phyloP scores from a whole-genome alignment of 2,797 vertebrate genomes.

The Scyliorhinus canicula region DNA sequence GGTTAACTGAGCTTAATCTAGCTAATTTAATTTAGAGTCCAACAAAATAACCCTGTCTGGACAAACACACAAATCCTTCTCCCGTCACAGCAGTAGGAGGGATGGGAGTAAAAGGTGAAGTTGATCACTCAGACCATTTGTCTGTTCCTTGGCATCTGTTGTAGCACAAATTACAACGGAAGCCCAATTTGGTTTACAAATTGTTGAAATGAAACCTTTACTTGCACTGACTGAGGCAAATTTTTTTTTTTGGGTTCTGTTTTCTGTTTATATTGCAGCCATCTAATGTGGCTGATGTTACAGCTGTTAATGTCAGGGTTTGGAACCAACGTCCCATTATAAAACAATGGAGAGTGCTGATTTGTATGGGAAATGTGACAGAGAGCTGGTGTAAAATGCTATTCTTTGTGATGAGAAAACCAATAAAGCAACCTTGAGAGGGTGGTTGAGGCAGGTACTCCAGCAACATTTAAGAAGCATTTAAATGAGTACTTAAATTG shows the following conservation, averaged over 20 bases:
- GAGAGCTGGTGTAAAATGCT: not conserved
- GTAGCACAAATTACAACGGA: not conserved
- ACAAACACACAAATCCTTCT: not conserved
- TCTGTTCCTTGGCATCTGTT: not conserved
- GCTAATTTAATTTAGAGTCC: not conserved
- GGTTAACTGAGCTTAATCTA: not conserved
- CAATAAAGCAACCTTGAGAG: no score
- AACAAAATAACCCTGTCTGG: not conserved
- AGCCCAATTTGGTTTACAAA: not conserved
- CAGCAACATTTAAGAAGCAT: no score
- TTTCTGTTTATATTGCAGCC: not conserved
- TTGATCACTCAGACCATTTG: not conserved
- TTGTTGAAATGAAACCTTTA: not conserved
- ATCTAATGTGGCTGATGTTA: not conserved
- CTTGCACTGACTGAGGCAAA: not conserved
- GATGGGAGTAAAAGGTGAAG: not conserved
- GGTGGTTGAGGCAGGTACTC: no score
- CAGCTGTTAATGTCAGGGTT: not conserved
- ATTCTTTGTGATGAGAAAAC: not conserved
- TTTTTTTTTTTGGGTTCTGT: not conserved
- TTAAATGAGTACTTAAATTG: no score
- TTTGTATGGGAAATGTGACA: not conserved
- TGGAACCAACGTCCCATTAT: not conserved
- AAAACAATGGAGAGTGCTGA: not conserved
- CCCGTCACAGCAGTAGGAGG: not conserved